Conservation (phyloP, 2,888 invertebrate species). For the Siphlonurus alternatus region DNA sequence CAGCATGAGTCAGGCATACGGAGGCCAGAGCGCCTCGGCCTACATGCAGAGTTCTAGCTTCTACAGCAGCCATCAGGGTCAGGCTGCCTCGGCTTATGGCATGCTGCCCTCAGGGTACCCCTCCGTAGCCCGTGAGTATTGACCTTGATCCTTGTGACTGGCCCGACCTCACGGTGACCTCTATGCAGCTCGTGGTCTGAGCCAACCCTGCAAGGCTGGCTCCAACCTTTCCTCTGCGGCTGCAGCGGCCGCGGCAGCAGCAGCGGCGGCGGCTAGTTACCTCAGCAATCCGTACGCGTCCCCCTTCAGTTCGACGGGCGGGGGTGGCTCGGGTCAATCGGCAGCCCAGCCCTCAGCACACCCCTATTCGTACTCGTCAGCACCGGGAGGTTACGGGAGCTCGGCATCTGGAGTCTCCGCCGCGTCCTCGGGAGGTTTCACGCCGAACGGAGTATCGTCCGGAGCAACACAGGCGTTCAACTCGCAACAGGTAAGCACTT, state of each 20-base stretch:
- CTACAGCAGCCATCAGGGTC: constrained; percentile 18
- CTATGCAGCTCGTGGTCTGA: constrained; percentile 17
- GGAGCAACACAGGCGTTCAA: neutral
- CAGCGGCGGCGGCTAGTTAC: constrained; percentile 2
- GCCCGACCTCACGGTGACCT: no score
- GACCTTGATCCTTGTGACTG: neutral
- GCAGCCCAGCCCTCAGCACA: constrained; percentile 1
- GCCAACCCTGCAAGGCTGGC: constrained; percentile 37
- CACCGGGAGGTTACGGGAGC: constrained; percentile 23
- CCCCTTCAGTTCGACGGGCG: neutral
- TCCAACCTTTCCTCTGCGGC: neutral
- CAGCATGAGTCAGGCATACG: constrained; percentile 32
- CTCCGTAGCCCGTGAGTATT: constrained; percentile 4
- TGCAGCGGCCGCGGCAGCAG: constrained; percentile 9
- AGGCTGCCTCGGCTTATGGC: constrained; percentile 29
- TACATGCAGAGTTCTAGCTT: constrained; percentile 14
- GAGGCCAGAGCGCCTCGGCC: constrained; percentile 22
- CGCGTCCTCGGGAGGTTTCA: neutral
- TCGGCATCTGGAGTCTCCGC: neutral
- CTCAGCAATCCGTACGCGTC: neutral
- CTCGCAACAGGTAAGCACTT: neutral
- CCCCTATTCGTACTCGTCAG: constrained; percentile 1
- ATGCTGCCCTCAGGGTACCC: constrained; percentile 17
- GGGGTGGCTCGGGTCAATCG: neutral
- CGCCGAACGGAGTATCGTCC: neutral